phyloP scores from a whole-genome alignment of 2,888 invertebrate species.

The Dolomedes plantarius region DNA sequence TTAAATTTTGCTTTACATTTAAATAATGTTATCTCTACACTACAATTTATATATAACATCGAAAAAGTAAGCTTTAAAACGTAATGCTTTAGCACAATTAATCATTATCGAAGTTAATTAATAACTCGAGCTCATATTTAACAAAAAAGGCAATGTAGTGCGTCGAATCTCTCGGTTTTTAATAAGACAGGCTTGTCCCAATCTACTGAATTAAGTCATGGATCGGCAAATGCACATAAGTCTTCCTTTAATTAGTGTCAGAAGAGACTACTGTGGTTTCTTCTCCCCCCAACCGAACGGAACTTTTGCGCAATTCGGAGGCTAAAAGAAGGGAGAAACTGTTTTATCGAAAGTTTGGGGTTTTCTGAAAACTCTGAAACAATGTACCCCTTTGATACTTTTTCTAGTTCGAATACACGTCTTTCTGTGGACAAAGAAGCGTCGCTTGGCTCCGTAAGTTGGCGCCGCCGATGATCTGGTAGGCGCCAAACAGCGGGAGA shows the following conservation, averaged over 20 bases:
- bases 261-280: neutral
- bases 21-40: no score
- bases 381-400: neutral
- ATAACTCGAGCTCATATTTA: no score
- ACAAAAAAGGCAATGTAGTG: no score
- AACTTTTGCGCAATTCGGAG: neutral
- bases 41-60: no score
- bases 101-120: no score
- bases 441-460: neutral
- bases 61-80: no score
- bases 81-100: no score
- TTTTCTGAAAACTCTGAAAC: neutral
- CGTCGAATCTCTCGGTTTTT: neutral
- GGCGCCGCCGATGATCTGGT: neutral
- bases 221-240: neutral
- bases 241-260: conserved; percentile 3
- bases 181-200: neutral
- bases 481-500: neutral
- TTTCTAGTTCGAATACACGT: neutral
- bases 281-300: neutral
- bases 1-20: no score
- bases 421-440: neutral
- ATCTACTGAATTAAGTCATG: neutral
- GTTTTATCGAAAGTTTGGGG: neutral
- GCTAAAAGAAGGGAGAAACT: neutral